Conservation (phyloP, 2,888 invertebrate species). For the Blera fallax region DNA sequence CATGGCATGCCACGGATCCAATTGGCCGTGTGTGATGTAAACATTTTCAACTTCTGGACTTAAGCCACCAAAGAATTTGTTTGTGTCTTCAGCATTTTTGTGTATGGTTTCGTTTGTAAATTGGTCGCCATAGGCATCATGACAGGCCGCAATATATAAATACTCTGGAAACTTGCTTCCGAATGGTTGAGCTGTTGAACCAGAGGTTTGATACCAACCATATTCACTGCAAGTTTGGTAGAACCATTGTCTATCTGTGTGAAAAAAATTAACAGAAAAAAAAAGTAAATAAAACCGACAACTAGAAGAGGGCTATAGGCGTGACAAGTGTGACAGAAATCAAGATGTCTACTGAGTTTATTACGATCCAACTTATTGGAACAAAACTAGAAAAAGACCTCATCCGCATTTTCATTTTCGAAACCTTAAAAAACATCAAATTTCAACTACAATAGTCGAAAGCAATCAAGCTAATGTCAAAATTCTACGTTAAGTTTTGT, state of each 20-base stretch:
- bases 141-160: conserved; percentile 76
- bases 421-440: too few relatives aligned
- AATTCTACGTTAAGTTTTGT: too few relatives aligned
- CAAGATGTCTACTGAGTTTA: too few relatives aligned
- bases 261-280: neutral
- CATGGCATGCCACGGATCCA: conserved; percentile 84
- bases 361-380: too few relatives aligned
- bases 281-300: neutral
- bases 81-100: conserved; percentile 79
- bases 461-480: too few relatives aligned
- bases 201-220: conserved; percentile 91
- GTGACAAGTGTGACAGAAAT: neutral
- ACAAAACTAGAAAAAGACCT: too few relatives aligned
- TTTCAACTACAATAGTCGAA: too few relatives aligned
- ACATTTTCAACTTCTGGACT: conserved; percentile 82
- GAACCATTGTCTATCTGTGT: conserved; percentile 86
- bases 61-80: conserved; percentile 82
- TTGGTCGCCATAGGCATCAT: conserved; percentile 77
- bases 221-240: conserved; percentile 94
- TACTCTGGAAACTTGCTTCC: conserved; percentile 78
- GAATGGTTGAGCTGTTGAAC: conserved; percentile 84
- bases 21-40: conserved; percentile 83
- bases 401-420: too few relatives aligned
- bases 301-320: too few relatives aligned
- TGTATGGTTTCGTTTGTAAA: conserved; percentile 75